Evolutionary conservation across 2,888 invertebrate species (phyloP), one percentile per base, ranked within the genome.

Genomic region (Schizotus pectinicornis): DNA sequence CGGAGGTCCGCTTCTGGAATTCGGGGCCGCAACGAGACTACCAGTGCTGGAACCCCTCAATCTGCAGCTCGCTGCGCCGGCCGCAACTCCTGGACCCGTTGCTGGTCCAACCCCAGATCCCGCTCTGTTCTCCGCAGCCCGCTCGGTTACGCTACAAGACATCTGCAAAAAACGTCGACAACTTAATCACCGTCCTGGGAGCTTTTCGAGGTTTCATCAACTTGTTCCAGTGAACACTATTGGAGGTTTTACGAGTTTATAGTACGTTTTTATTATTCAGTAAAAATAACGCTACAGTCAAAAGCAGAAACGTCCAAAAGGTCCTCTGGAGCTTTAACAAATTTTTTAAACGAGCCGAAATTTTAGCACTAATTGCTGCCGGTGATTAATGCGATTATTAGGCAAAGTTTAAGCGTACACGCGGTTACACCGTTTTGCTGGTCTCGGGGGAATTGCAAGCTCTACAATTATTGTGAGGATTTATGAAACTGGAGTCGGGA

Each of bases 81-180:
- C 63, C 55, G 64, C 56, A 32, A 67, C 62, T 61, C 63, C 68
- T 51, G 63, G 53, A 30, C 55, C 56, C 30, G 67, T 65, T 60
- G 67, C 58, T 55, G 69, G 62, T 57, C 68, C 68, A 59, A 65
- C 79, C 77, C 74, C 80, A 74, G 71, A 78, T 70, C 72, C 78
- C 74, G 71, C 75, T 75, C 70, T 79, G 73, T 74, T 79, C 65
- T 77, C 77, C 68, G 77, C 74, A 70, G 77, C 77, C 71, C 77
- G 74, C 74, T 79, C 84, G 73, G 83, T 83, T 72, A 84, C 82
- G 74, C 83, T 82, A 77, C 84, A 84, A 80, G 84, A 84, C 84
- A 84, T 84, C 81, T 83, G 80, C 59, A 70, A 73, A 43, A 58
- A 58, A 67, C 37, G n/a, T 22, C 22, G 22, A 22, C 22, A 22